A percentile compares a stretch with the other conserved stretches of the same genome.
Evolutionary conservation across 23 tunicate species (phyloP).

Genomic region (Phallusia fumigata): DNA sequence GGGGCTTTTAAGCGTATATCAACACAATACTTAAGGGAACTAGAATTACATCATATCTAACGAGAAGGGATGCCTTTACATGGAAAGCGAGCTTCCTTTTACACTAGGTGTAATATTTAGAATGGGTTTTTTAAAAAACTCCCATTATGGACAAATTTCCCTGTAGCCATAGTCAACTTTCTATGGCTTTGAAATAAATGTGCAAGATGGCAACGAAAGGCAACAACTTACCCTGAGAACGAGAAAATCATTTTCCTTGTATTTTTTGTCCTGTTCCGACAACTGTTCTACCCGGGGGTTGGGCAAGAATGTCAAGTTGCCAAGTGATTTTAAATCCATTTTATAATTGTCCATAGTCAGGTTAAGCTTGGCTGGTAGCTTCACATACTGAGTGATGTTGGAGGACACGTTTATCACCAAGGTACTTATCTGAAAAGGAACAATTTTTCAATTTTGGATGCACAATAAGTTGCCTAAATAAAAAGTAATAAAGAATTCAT

Average conservation of each 20-base stretch:
- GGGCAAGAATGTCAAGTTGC: conserved; percentile 26
- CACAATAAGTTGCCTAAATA: neutral
- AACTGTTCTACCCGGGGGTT: conserved; percentile 34
- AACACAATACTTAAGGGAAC: no score
- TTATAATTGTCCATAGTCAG: conserved; percentile 25
- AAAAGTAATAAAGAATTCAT: neutral
- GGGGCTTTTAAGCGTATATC: no score
- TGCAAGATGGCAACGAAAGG: no score
- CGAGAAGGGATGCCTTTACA: no score
- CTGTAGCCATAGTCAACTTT: no score
- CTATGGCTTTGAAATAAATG: no score
- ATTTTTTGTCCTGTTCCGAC: neutral
- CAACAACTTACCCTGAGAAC: conserved; percentile 18
- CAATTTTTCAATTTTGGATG: no score
- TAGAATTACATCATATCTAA: no score
- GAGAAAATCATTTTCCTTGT: conserved; percentile 22
- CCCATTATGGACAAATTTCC: no score
- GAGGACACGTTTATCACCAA: neutral
- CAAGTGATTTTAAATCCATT: neutral
- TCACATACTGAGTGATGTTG: conserved; percentile 13
- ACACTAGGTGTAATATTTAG: no score
- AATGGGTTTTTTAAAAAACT: no score
- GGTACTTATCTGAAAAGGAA: neutral
- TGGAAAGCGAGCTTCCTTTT: no score
- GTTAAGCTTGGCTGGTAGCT: conserved; percentile 1